Conservation (phyloP, 1,140 invertebrate genomes). For the Aphaenogaster floridana region DNA sequence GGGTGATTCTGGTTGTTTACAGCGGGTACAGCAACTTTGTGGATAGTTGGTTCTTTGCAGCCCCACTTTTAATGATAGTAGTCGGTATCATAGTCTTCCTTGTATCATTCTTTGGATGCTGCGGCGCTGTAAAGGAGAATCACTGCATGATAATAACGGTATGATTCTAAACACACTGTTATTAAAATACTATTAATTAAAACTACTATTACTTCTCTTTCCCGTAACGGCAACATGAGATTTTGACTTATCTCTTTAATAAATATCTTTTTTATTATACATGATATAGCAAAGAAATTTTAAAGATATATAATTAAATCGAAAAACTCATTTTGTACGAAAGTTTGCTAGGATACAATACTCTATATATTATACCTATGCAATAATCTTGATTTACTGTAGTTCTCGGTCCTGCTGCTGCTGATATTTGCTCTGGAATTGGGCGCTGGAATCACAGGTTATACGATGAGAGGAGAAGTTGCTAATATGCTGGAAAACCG, state of each 20-base stretch:
- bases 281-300: not conserved
- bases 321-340: not conserved
- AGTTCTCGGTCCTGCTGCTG: conserved; percentile 94
- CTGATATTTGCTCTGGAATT: conserved; percentile 95
- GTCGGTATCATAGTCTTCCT: conserved; percentile 95
- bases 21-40: conserved; percentile 91
- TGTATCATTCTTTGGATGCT: conserved; percentile 96
- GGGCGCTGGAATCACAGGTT: conserved; percentile 94
- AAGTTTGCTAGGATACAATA: not conserved
- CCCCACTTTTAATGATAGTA: conserved; percentile 93
- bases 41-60: conserved; percentile 91
- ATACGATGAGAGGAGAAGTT: conserved; percentile 92
- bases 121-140: conserved; percentile 94
- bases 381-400: conserved; percentile 42
- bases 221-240: not conserved
- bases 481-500: conserved; percentile 89
- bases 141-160: conserved; percentile 95
- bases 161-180: conserved; percentile 56
- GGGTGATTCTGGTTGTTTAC: conserved; percentile 90
- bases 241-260: not conserved
- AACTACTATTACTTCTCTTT: not conserved
- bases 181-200: conserved; percentile 4
- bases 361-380: not conserved
- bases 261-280: not conserved
- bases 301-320: not conserved